Percentiles rank a stretch among this genome's conserved stretches.
phyloP scores from a whole-genome alignment of 2,113 vertebrate species.

The Rhea americana region DNA sequence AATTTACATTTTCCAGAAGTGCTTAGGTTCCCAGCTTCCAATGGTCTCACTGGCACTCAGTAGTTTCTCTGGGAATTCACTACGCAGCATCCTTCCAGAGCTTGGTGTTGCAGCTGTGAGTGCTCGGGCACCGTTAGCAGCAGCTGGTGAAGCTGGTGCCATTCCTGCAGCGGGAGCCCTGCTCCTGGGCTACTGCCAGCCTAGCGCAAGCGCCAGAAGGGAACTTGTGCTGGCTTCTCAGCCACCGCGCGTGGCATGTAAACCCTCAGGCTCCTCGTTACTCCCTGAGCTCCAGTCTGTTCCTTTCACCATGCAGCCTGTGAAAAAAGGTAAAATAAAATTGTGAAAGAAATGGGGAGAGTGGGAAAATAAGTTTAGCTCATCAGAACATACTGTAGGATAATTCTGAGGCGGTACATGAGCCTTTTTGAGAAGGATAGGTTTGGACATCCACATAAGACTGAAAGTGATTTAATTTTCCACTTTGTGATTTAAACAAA shows the following conservation, averaged over 20 bases:
- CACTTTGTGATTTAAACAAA: background rate
- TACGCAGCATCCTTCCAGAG: no score
- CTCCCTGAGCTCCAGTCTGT: background rate
- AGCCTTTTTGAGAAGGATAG: background rate
- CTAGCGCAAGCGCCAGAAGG: no score
- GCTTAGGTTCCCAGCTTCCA: no score
- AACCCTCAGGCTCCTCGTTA: background rate
- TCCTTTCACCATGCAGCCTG: background rate
- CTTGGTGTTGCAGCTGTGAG: background rate
- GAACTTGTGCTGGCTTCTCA: no score
- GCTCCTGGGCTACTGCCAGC: background rate
- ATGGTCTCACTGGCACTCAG: no score
- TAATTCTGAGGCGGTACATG: background rate
- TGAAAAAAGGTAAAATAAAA: background rate
- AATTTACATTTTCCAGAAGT: no score
- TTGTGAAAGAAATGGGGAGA: background rate
- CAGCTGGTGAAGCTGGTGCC: background rate
- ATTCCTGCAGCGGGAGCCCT: background rate
- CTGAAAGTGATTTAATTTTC: background rate
- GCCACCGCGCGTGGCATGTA: background rate
- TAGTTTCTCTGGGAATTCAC: background rate
- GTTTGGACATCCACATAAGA: background rate
- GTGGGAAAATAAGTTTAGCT: background rate
- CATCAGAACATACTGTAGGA: background rate
- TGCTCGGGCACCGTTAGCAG: no score